Conservation (phyloP, 2,113 vertebrate genomes). For the Tautogolabrus adspersus region DNA sequence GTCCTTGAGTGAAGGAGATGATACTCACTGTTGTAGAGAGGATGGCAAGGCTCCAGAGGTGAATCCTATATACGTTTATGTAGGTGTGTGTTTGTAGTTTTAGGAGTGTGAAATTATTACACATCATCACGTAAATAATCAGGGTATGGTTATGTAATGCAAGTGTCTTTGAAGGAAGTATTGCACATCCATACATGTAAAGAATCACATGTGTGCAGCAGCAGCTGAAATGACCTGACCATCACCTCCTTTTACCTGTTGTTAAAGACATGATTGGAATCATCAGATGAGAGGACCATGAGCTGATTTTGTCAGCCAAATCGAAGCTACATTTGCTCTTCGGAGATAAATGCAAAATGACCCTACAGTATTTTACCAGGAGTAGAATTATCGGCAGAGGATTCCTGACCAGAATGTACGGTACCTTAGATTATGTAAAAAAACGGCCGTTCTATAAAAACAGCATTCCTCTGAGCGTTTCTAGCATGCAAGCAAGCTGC, state of each 20-base stretch:
- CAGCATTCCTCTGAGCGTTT: too few species aligned
- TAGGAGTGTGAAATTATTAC: neutral
- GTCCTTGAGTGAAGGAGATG: conserved; percentile 37
- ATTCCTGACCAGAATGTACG: too few species aligned
- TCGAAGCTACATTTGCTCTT: too few species aligned
- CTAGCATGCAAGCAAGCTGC: too few species aligned
- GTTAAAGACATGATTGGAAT: too few species aligned
- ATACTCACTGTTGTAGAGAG: conserved; percentile 13
- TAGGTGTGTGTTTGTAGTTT: neutral
- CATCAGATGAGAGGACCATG: too few species aligned
- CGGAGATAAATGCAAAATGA: too few species aligned
- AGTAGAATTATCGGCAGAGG: too few species aligned
- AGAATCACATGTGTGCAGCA: neutral
- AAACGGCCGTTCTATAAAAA: too few species aligned
- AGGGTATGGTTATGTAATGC: neutral
- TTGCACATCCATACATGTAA: neutral
- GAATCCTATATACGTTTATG: neutral
- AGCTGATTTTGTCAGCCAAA: too few species aligned
- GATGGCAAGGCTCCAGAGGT: neutral
- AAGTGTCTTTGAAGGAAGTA: neutral
- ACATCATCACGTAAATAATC: neutral
- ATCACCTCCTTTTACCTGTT: neutral
- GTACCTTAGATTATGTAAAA: too few species aligned
- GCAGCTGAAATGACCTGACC: neutral
- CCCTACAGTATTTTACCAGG: too few species aligned